A percentile compares a stretch with the other conserved stretches of the same genome.
These are phyloP conservation scores for Drosophila basisetae DNA, from an alignment of 2,888 invertebrate species.

Conservation along the genomic window DNA sequence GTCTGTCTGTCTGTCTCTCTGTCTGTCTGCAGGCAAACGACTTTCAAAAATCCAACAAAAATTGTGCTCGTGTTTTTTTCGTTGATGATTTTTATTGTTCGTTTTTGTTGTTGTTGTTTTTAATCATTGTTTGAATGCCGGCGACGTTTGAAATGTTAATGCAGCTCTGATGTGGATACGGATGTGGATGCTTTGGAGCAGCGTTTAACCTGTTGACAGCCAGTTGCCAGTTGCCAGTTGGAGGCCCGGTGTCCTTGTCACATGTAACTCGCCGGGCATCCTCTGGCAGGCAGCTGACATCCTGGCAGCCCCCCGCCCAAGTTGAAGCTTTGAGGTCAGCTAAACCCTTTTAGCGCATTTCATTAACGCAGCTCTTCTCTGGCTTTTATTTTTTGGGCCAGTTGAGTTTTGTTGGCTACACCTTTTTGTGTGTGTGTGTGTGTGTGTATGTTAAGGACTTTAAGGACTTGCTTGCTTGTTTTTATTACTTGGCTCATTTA, in stretches of 20 bases:
- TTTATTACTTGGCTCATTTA: slow-evolving; percentile 69
- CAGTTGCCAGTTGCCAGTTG: slow-evolving; percentile 9
- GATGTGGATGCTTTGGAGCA: slow-evolving; percentile 15
- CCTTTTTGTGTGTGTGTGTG: slow-evolving; percentile 33
- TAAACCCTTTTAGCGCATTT: slow-evolving; percentile 77
- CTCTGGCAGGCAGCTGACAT: not conserved
- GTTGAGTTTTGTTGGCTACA: slow-evolving; percentile 26
- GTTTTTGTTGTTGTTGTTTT: slow-evolving; percentile 24
- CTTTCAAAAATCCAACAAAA: slow-evolving; percentile 63
- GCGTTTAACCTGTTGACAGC: slow-evolving; percentile 59
- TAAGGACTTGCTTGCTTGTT: slow-evolving; percentile 22
- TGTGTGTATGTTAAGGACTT: slow-evolving; percentile 38
- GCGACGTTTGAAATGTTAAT: slow-evolving; percentile 55
- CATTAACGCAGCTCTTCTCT: slow-evolving; percentile 54
- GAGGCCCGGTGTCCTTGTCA: slow-evolving; percentile 16
- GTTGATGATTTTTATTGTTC: slow-evolving; percentile 4
- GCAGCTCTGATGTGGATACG: slow-evolving; percentile 12
- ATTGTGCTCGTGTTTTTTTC: not conserved
- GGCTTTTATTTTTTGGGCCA: slow-evolving; percentile 7
- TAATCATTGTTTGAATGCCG: slow-evolving; percentile 40
- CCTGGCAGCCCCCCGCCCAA: not conserved
- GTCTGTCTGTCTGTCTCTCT: not conserved
- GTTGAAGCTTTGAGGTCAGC: slow-evolving; percentile 60
- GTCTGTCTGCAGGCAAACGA: not conserved
- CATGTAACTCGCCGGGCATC: slow-evolving; percentile 16